Percentiles rank a stretch among this genome's conserved stretches.
Conservation (phyloP, 2,113 vertebrate species). For the Monarcha castaneiventris region DNA sequence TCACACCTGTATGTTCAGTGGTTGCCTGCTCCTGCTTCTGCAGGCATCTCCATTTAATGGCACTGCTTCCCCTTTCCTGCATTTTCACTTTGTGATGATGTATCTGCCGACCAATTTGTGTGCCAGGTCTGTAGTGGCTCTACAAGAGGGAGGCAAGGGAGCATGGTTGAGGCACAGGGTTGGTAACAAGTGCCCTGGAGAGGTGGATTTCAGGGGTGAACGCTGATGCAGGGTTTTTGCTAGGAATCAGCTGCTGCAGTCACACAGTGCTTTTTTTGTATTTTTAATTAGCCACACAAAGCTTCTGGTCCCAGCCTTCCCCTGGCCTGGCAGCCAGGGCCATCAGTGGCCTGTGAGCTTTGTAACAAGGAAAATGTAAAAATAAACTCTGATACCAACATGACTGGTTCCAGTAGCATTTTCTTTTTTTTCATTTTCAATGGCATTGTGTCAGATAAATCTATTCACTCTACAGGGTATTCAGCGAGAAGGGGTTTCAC, state of each 20-base stretch:
- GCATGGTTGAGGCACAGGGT: not conserved
- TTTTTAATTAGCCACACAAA: not conserved
- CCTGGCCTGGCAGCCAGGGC: not conserved
- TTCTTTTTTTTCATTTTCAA: not conserved
- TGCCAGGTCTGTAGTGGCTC: not conserved
- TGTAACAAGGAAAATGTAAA: not conserved
- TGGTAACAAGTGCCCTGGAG: not conserved
- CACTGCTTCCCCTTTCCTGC: not conserved
- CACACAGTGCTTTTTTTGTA: not conserved
- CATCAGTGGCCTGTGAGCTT: not conserved
- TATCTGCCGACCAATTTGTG: not conserved
- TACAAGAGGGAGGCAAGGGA: not conserved
- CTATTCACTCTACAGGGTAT: not conserved
- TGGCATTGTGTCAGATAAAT: not conserved
- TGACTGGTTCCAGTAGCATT: not conserved
- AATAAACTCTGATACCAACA: not conserved
- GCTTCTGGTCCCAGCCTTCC: not conserved
- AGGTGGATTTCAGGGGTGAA: not conserved
- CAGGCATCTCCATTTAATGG: not conserved
- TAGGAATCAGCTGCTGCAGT: not conserved
- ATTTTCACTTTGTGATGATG: not conserved
- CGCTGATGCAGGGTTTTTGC: not conserved
- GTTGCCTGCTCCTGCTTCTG: not conserved
- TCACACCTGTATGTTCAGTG: not conserved
- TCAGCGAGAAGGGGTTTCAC: not conserved